These are phyloP conservation scores for Rhinoraja longicauda DNA, from an alignment of 2,797 vertebrate genomes.

Conservation along the genomic window DNA sequence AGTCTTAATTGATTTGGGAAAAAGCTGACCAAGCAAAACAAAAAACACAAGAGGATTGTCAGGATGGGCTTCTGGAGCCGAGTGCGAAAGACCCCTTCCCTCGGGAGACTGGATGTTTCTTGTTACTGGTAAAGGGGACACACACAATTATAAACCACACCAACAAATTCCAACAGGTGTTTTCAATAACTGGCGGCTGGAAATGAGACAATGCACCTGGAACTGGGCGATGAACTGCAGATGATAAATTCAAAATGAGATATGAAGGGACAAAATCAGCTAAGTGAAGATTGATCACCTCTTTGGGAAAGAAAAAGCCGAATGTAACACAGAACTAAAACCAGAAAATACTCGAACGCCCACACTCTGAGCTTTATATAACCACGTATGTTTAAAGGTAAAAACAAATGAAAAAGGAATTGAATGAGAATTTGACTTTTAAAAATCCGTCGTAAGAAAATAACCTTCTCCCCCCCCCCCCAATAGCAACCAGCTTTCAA, in stretches of 20 bases:
- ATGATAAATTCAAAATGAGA: neutral
- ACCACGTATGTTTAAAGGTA: neutral
- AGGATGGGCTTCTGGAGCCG: neutral
- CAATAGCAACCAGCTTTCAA: neutral
- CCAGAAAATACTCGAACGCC: neutral
- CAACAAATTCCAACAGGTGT: neutral
- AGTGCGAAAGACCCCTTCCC: neutral
- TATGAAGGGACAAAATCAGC: neutral
- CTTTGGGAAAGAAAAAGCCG: neutral
- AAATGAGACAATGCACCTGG: neutral
- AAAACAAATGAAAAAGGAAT: neutral
- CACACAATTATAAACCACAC: neutral
- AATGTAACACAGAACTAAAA: neutral
- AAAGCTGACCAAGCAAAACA: neutral
- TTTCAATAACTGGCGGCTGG: neutral
- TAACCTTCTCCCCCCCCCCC: neutral
- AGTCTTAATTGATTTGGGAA: neutral
- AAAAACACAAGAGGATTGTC: neutral
- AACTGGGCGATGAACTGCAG: neutral
- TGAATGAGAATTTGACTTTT: no score
- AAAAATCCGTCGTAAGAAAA: neutral
- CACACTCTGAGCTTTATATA: neutral
- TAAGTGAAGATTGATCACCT: neutral
- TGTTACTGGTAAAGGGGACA: neutral
- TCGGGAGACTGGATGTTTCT: neutral